Percentiles rank a stretch among this genome's conserved stretches.
Evolutionary conservation across 2,888 invertebrate genomes (phyloP).

Genomic region (Meandrusa payeni): DNA sequence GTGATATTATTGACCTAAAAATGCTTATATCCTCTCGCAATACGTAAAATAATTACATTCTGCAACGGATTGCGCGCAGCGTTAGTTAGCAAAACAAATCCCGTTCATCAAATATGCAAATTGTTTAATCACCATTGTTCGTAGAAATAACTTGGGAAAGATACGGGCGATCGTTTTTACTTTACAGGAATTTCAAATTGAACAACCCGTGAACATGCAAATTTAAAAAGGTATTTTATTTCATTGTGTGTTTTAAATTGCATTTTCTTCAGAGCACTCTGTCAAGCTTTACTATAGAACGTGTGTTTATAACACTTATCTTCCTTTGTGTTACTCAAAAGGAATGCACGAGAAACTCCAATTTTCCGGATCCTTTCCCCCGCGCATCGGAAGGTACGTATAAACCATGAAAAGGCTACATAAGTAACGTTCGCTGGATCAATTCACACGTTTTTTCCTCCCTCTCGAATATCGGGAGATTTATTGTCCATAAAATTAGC

Average conservation of each 20-base stretch:
- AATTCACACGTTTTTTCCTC: conserved; percentile 22
- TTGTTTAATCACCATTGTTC: conserved; percentile 17
- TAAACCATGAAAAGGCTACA: conserved; percentile 22
- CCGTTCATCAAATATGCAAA: conserved; percentile 22
- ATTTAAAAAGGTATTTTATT: conserved; percentile 1
- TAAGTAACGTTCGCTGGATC: conserved; percentile 18
- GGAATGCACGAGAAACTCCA: conserved; percentile 37
- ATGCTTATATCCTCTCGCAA: no score
- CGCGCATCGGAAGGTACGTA: conserved; percentile 33
- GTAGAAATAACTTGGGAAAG: conserved; percentile 11
- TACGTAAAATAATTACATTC: background rate
- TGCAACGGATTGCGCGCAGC: conserved; percentile 10
- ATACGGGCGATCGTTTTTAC: background rate
- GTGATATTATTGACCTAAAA: no score
- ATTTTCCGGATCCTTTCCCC: conserved; percentile 43
- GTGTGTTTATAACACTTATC: conserved; percentile 47
- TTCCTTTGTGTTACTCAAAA: conserved; percentile 41
- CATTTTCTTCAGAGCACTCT: conserved; percentile 23
- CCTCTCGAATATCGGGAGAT: conserved; percentile 41
- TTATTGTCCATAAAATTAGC: conserved; percentile 56
- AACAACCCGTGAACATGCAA: background rate
- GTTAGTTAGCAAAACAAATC: conserved; percentile 22
- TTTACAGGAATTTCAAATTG: background rate
- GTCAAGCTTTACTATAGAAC: conserved; percentile 37
- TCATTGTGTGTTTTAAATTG: conserved; percentile 1